Conservation (phyloP, 2,888 invertebrate genomes). For the Drosophila hawaiiensis region DNA sequence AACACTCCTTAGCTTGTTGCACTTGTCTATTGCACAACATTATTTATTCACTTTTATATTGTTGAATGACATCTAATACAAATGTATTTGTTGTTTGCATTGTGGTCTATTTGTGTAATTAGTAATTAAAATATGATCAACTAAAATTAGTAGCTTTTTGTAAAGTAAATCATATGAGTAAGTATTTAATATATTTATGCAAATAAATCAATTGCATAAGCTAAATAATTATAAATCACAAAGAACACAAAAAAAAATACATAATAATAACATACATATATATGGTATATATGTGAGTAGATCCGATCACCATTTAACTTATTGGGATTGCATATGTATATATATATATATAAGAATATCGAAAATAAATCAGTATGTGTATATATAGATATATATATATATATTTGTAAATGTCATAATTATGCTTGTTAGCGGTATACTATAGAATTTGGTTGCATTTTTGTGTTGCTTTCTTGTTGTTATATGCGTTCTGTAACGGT, state of each 20-base stretch:
- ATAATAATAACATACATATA: slow-evolving; percentile 14
- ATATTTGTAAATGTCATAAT: slow-evolving; percentile 21
- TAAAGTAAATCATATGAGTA: slow-evolving; percentile 44
- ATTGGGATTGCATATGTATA: slow-evolving; percentile 16
- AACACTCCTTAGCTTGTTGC: slow-evolving; percentile 8
- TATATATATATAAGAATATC: slow-evolving; percentile 3
- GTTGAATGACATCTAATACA: slow-evolving; percentile 68
- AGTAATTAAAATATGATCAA: slow-evolving; percentile 41
- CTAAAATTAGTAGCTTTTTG: slow-evolving; percentile 35
- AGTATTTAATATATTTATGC: slow-evolving; percentile 28
- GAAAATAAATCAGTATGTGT: slow-evolving; percentile 9
- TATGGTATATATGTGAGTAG: slow-evolving; percentile 12
- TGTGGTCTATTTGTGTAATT: slow-evolving; percentile 55
- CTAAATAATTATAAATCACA: slow-evolving; percentile 10
- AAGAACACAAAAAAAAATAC: slow-evolving; percentile 13
- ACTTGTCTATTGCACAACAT: slow-evolving; percentile 61
- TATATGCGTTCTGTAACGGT: slow-evolving; percentile 45
- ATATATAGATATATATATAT: slow-evolving; percentile 2
- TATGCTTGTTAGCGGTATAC: slow-evolving; percentile 18
- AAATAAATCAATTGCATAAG: slow-evolving; percentile 14
- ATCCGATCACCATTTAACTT: slow-evolving; percentile 28
- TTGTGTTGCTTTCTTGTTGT: slow-evolving; percentile 21
- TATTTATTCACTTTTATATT: slow-evolving; percentile 49
- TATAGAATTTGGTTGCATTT: slow-evolving; percentile 11
- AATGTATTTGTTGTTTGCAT: slow-evolving; percentile 38